Percentiles rank a stretch among this genome's conserved stretches.
These are phyloP conservation scores for Telmatochromis brachygnathus DNA, from an alignment of 2,113 vertebrate species.

Conservation along the genomic window DNA sequence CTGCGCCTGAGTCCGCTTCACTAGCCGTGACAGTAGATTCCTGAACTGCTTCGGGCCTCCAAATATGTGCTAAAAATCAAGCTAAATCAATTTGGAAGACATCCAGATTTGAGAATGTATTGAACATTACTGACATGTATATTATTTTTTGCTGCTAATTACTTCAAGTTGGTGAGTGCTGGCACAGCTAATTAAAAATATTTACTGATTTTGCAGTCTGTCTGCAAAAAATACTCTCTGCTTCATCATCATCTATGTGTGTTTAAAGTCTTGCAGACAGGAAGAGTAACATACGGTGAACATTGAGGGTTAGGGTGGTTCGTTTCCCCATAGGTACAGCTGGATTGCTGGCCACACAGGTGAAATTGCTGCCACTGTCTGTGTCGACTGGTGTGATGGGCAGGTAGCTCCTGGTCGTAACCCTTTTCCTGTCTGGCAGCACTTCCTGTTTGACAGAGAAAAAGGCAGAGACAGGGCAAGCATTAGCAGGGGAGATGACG, in stretches of 20 bases:
- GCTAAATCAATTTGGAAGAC: not conserved
- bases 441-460: conserved; percentile 71
- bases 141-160: not conserved
- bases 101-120: not conserved
- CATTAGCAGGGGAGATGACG: not conserved
- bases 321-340: conserved; percentile 83
- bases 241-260: not conserved
- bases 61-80: not conserved
- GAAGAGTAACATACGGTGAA: conserved; percentile 80
- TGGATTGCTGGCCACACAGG: conserved; percentile 82
- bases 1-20: no score
- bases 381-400: conserved; percentile 81
- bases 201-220: not conserved
- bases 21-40: not conserved
- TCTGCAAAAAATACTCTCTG: not conserved
- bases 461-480: not conserved
- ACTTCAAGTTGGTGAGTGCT: not conserved
- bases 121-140: not conserved
- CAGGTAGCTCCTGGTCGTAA: conserved; percentile 84
- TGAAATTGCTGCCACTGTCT: conserved; percentile 83
- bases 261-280: not conserved
- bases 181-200: not conserved
- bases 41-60: not conserved
- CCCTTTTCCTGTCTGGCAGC: conserved; percentile 83
- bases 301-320: conserved; percentile 80